Evolutionary conservation across 2,888 invertebrate genomes (phyloP).

Genomic region (Argyresthia goedartella): DNA sequence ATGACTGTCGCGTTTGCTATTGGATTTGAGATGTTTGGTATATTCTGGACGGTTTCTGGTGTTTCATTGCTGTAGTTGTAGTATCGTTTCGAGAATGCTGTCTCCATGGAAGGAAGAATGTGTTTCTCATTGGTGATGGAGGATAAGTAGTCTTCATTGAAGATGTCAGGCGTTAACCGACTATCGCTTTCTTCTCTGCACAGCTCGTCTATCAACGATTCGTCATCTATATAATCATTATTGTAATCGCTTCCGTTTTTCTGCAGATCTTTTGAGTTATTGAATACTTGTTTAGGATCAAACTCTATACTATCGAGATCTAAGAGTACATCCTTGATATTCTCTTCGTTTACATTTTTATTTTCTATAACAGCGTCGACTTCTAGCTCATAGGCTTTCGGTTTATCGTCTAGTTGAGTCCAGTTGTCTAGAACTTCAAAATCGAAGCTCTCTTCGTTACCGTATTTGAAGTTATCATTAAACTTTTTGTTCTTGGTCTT

Average conservation of each 20-base stretch:
- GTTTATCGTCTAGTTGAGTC: slow-evolving; percentile 20
- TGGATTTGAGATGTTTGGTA: slow-evolving; percentile 15
- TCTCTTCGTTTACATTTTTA: slow-evolving; percentile 46
- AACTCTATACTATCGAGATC: slow-evolving; percentile 57
- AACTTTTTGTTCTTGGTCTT: slow-evolving; percentile 36
- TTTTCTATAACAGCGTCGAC: slow-evolving; percentile 49
- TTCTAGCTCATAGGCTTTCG: slow-evolving; percentile 35
- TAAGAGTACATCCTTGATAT: slow-evolving; percentile 57
- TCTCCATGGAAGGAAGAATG: slow-evolving; percentile 56
- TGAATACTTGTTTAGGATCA: slow-evolving; percentile 40
- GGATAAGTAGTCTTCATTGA: slow-evolving; percentile 44
- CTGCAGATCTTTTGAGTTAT: slow-evolving; percentile 22
- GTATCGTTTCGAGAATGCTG: slow-evolving; percentile 53
- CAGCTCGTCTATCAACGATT: slow-evolving; percentile 57
- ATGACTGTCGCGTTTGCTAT: slow-evolving; percentile 18
- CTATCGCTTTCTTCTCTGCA: slow-evolving; percentile 58
- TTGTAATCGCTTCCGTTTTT: slow-evolving; percentile 30
- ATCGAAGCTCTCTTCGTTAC: slow-evolving; percentile 55
- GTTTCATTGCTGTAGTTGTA: slow-evolving; percentile 31
- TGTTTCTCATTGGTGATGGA: slow-evolving; percentile 34
- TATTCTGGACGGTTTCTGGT: slow-evolving; percentile 23
- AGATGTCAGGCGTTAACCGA: slow-evolving; percentile 41
- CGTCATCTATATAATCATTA: slow-evolving; percentile 58
- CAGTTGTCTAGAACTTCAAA: slow-evolving; percentile 52
- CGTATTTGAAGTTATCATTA: slow-evolving; percentile 44